A percentile compares a stretch with the other conserved stretches of the same genome.
Conservation (phyloP, 2,888 invertebrate species). For the Galerucella nymphaeae region DNA sequence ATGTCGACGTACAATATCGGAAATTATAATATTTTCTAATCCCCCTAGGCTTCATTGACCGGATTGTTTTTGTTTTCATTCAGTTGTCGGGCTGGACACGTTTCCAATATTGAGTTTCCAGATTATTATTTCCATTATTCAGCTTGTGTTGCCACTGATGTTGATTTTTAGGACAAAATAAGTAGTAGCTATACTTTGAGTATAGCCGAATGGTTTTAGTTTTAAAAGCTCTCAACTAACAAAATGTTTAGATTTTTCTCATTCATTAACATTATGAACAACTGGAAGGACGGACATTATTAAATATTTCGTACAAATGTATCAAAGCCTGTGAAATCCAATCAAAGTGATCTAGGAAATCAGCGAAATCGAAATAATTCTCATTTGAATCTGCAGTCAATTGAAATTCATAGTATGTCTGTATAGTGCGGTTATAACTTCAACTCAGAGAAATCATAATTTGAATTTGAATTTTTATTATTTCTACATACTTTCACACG, state of each 20-base stretch:
- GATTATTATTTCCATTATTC: too few relatives aligned
- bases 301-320: too few relatives aligned
- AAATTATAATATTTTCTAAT: not conserved
- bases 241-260: too few relatives aligned
- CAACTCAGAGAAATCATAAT: not conserved
- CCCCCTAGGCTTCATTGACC: not conserved
- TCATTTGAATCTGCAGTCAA: not conserved
- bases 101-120: not conserved
- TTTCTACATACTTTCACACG: not conserved
- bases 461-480: not conserved
- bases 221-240: too few relatives aligned
- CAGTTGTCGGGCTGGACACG: not conserved
- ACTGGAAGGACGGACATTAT: too few relatives aligned
- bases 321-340: not conserved
- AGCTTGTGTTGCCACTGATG: too few relatives aligned
- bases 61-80: not conserved
- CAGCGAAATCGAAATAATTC: not conserved
- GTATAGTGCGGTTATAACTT: not conserved
- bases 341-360: not conserved
- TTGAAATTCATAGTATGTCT: not conserved
- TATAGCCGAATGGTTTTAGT: too few relatives aligned
- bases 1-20: not conserved
- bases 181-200: too few relatives aligned
- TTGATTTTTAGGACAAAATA: too few relatives aligned
- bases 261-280: too few relatives aligned